A percentile compares a stretch with the other conserved stretches of the same genome.
phyloP scores from a whole-genome alignment of 2,888 invertebrate species.

The Pegoplata infirma region DNA sequence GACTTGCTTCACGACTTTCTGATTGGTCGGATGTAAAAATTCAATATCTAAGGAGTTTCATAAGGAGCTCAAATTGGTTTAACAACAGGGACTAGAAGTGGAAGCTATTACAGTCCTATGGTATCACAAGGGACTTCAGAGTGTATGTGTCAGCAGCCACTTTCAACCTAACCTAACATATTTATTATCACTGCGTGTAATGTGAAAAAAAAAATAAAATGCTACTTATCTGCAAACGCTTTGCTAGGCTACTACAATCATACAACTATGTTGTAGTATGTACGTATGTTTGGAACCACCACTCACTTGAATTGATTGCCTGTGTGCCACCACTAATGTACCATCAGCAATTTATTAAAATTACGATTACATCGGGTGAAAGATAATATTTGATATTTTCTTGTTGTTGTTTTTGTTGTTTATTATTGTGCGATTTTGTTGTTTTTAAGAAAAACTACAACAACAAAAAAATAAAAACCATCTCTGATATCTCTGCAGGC shows the following conservation, averaged over 20 bases:
- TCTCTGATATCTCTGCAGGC: constrained; percentile 60
- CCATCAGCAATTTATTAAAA: constrained; percentile 65
- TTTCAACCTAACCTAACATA: too few relatives aligned
- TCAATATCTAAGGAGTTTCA: too few relatives aligned
- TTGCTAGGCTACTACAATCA: not conserved
- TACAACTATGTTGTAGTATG: constrained; percentile 5
- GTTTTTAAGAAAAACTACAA: too few relatives aligned
- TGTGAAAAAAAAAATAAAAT: too few relatives aligned
- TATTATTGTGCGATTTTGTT: constrained; percentile 49
- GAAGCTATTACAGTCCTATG: too few relatives aligned
- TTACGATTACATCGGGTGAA: constrained; percentile 60
- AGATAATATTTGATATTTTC: constrained; percentile 55
- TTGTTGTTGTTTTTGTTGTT: constrained; percentile 27
- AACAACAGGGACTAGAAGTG: too few relatives aligned
- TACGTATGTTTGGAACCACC: not conserved
- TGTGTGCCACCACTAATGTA: constrained; percentile 49
- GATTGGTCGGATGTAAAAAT: too few relatives aligned
- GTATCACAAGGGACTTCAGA: too few relatives aligned
- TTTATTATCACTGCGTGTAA: not conserved
- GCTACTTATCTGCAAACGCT: not conserved
- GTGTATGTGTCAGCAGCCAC: too few relatives aligned
- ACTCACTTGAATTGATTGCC: constrained; percentile 11
- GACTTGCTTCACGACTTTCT: too few relatives aligned
- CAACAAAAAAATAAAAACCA: too few relatives aligned
- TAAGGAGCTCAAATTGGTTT: too few relatives aligned